Conservation (phyloP, 2,888 invertebrate genomes). For the Nowickia ferox region DNA sequence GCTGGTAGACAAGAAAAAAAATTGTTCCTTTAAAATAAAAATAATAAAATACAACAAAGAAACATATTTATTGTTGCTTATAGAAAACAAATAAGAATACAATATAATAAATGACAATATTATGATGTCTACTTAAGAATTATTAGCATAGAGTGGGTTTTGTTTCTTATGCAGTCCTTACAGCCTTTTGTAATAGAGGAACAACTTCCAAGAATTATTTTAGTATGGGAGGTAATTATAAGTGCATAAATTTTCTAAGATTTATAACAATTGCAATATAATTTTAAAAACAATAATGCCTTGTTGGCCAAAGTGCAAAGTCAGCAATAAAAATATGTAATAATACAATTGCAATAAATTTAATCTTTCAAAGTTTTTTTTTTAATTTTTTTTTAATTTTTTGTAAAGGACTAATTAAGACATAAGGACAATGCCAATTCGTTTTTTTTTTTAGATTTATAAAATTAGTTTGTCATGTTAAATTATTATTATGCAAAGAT, state of each 20-base stretch:
- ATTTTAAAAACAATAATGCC: constrained; percentile 50
- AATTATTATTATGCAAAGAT: too few relatives aligned
- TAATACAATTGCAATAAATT: constrained; percentile 13
- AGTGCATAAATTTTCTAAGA: constrained; percentile 62
- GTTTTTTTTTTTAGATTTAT: neutral
- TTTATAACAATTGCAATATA: constrained; percentile 64
- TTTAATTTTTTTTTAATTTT: neutral
- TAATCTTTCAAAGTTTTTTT: constrained; percentile 42
- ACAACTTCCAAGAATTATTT: constrained; percentile 2
- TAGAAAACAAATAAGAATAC: constrained; percentile 19
- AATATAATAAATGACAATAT: constrained; percentile 71
- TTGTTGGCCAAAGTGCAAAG: constrained; percentile 54
- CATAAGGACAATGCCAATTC: constrained; percentile 8
- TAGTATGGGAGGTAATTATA: constrained; percentile 66
- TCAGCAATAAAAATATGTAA: constrained; percentile 44
- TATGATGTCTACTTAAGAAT: constrained; percentile 71
- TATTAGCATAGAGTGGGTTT: constrained; percentile 55
- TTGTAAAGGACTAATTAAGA: constrained; percentile 32
- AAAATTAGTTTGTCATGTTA: too few relatives aligned
- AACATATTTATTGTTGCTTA: neutral
- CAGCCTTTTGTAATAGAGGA: neutral
- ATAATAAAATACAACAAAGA: constrained; percentile 15
- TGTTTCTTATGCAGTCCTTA: constrained; percentile 11
- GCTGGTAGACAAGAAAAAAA: constrained; percentile 34
- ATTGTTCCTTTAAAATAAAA: constrained; percentile 46